These are phyloP conservation scores for Lophotis ruficrista DNA, from an alignment of 2,113 vertebrate species.

Conservation along the genomic window DNA sequence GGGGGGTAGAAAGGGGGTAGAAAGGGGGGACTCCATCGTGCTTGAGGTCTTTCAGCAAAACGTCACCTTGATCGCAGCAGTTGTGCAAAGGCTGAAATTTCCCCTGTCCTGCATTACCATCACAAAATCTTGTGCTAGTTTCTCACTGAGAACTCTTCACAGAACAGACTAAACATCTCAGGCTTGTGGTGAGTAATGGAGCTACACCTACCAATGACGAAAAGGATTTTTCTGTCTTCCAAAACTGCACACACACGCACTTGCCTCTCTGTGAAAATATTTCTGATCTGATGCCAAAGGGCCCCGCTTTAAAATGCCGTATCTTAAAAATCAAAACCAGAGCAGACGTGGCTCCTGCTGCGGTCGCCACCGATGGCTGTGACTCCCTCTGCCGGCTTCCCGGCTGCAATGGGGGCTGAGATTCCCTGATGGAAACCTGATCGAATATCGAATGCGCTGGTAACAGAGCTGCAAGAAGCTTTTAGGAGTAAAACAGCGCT, in stretches of 20 bases:
- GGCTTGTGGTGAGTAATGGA: not conserved
- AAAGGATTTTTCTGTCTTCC: not conserved
- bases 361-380: fast-evolving
- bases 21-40: fast-evolving
- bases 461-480: not conserved
- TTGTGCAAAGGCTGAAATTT: not conserved
- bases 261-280: not conserved
- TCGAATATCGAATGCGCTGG: fast-evolving
- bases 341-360: not conserved
- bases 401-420: not conserved
- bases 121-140: not conserved
- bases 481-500: not conserved
- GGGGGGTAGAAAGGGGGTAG: too few species aligned
- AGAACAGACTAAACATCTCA: not conserved
- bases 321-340: too few species aligned
- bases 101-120: not conserved
- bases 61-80: not conserved
- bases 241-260: fast-evolving
- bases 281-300: not conserved
- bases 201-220: not conserved
- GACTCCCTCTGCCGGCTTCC: not conserved
- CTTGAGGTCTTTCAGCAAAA: not conserved
- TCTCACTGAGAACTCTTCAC: not conserved
- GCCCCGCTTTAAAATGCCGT: not conserved
- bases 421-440: not conserved